Percentiles rank a stretch among this genome's conserved stretches.
These are phyloP conservation scores for Alloscopus bannaensis DNA, from an alignment of 2,888 invertebrate species.

Conservation along the genomic window DNA sequence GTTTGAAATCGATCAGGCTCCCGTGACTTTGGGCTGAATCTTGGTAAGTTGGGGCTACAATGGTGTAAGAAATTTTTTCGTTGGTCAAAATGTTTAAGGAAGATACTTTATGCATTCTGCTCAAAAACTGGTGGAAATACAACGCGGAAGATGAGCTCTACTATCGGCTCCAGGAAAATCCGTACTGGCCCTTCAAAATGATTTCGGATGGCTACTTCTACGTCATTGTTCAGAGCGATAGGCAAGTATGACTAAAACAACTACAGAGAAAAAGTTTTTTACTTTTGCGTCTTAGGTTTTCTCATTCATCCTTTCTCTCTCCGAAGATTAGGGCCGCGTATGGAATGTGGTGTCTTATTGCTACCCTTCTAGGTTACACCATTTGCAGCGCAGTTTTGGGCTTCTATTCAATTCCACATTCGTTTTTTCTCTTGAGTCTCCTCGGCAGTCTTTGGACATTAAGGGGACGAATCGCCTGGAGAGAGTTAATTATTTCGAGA, in stretches of 20 bases:
- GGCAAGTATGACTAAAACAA: conserved; percentile 30
- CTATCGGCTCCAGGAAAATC: conserved; percentile 44
- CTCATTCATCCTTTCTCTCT: not conserved
- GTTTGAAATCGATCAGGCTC: too few species aligned
- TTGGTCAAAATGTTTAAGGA: conserved; percentile 52
- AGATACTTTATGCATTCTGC: conserved; percentile 25
- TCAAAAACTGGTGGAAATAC: conserved; percentile 53
- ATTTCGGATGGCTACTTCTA: conserved; percentile 54
- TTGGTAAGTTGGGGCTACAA: too few species aligned
- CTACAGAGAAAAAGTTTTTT: too few species aligned
- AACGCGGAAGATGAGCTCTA: conserved; percentile 59
- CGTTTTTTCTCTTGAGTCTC: conserved; percentile 23
- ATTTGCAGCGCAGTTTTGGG: conserved; percentile 21
- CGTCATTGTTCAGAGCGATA: conserved; percentile 54
- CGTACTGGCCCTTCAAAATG: conserved; percentile 51
- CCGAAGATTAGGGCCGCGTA: conserved; percentile 40
- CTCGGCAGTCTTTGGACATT: conserved; percentile 42
- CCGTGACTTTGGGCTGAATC: too few species aligned
- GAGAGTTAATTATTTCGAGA: conserved; percentile 58
- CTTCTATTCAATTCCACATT: conserved; percentile 27
- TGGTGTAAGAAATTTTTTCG: not conserved
- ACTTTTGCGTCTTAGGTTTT: too few species aligned
- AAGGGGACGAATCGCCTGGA: conserved; percentile 55
- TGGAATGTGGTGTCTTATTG: conserved; percentile 37
- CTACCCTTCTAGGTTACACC: not conserved